Conservation (phyloP, 2,888 invertebrate species). For the Ypsolopha sequella region DNA sequence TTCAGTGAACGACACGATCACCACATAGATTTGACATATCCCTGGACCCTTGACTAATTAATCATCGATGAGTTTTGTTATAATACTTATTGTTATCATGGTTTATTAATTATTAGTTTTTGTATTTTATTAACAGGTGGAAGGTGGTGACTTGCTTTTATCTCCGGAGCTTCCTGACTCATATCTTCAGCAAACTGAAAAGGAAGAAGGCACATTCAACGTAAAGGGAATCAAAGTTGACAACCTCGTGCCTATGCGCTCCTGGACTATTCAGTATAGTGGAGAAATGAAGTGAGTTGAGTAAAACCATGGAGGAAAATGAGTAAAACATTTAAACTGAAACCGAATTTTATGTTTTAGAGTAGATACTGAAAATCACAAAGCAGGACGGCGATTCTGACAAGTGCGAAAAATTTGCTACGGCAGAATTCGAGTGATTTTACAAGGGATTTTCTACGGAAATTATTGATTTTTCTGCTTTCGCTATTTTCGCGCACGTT, state of each 20-base stretch:
- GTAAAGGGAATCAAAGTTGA: constrained; percentile 73
- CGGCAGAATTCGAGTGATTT: too few species aligned
- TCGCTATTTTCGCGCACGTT: too few species aligned
- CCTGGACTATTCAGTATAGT: constrained; percentile 74
- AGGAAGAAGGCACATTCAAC: constrained; percentile 60
- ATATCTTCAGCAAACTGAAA: constrained; percentile 50
- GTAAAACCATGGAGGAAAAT: constrained; percentile 63
- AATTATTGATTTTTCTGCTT: too few species aligned
- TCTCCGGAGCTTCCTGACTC: constrained; percentile 74
- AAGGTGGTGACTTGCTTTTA: constrained; percentile 71
- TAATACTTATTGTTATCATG: background rate
- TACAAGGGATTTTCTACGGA: too few species aligned
- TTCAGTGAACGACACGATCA: too few species aligned
- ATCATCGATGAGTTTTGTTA: background rate
- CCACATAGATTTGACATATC: too few species aligned
- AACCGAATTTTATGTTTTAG: too few species aligned
- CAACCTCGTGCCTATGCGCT: constrained; percentile 76
- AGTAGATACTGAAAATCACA: background rate
- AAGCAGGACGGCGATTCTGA: background rate
- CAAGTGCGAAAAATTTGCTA: too few species aligned
- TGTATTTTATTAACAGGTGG: constrained; percentile 35
- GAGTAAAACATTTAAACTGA: background rate
- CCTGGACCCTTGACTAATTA: background rate
- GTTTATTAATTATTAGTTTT: constrained; percentile 1
- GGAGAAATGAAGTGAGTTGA: constrained; percentile 73